These are phyloP conservation scores for Melipona quadrifasciata DNA, from an alignment of 1,140 invertebrate species.

Conservation along the genomic window DNA sequence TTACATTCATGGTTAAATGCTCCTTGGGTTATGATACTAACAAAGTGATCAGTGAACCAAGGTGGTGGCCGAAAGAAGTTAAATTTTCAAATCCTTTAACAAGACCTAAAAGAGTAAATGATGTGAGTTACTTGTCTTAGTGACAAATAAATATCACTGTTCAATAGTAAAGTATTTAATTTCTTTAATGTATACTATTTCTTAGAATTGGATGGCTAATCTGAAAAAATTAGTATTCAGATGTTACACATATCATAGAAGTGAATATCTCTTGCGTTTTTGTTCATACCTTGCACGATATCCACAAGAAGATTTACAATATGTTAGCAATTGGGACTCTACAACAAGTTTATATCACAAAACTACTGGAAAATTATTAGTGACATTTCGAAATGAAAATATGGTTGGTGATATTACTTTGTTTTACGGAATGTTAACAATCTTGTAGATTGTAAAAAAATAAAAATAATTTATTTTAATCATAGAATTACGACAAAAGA, in stretches of 20 bases:
- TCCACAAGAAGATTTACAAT: conserved; percentile 85
- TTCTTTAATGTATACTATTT: conserved; percentile 32
- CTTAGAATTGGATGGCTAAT: conserved; percentile 83
- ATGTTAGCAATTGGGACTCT: conserved; percentile 88
- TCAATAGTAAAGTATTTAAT: neutral
- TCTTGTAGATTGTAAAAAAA: neutral
- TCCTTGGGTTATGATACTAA: conserved; percentile 85
- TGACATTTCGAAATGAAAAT: conserved; percentile 89
- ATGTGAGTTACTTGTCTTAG: conserved; percentile 72
- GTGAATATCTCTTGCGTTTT: conserved; percentile 87
- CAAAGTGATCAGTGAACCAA: conserved; percentile 83
- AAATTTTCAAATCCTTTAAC: conserved; percentile 85
- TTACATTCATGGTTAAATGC: conserved; percentile 89
- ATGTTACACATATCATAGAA: conserved; percentile 88
- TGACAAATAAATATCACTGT: neutral
- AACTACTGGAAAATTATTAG: conserved; percentile 85
- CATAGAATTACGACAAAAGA: conserved; percentile 78
- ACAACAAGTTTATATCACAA: conserved; percentile 88
- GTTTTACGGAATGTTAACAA: neutral
- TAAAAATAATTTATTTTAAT: conserved; percentile 34
- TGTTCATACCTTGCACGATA: conserved; percentile 86
- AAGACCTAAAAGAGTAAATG: conserved; percentile 81
- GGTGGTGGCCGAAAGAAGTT: conserved; percentile 87
- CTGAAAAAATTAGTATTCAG: conserved; percentile 86
- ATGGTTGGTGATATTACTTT: conserved; percentile 77